phyloP scores from a whole-genome alignment of 2,113 vertebrate species.

The Mobula hypostoma region DNA sequence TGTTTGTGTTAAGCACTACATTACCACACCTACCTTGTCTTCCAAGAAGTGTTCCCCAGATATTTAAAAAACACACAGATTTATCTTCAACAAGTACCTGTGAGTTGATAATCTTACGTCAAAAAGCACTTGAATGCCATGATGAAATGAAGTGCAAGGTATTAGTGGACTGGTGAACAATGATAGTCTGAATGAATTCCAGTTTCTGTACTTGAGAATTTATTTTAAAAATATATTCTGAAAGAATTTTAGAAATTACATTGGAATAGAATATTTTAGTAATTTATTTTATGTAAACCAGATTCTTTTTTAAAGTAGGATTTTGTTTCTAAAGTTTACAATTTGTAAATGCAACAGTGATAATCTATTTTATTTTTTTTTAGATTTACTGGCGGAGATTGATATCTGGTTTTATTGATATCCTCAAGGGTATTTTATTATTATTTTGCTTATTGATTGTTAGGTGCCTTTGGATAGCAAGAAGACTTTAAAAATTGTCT shows the following conservation, averaged over 20 bases:
- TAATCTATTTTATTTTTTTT: neutral
- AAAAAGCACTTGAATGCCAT: neutral
- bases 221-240: no score
- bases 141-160: neutral
- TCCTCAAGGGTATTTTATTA: neutral
- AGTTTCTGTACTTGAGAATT: neutral
- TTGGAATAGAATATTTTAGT: neutral
- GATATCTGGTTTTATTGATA: neutral
- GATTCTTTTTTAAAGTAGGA: neutral
- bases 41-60: neutral
- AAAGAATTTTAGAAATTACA: neutral
- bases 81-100: neutral
- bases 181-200: neutral
- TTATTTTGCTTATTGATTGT: neutral
- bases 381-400: neutral
- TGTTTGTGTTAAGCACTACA: neutral
- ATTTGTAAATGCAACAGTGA: neutral
- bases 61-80: neutral
- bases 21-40: neutral
- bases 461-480: neutral
- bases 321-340: neutral
- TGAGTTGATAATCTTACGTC: neutral
- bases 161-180: neutral
- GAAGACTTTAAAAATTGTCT: neutral
- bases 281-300: neutral